A percentile compares a stretch with the other conserved stretches of the same genome.
phyloP scores from a whole-genome alignment of 1,140 invertebrate genomes.

The Hydropsyche tenuis region DNA sequence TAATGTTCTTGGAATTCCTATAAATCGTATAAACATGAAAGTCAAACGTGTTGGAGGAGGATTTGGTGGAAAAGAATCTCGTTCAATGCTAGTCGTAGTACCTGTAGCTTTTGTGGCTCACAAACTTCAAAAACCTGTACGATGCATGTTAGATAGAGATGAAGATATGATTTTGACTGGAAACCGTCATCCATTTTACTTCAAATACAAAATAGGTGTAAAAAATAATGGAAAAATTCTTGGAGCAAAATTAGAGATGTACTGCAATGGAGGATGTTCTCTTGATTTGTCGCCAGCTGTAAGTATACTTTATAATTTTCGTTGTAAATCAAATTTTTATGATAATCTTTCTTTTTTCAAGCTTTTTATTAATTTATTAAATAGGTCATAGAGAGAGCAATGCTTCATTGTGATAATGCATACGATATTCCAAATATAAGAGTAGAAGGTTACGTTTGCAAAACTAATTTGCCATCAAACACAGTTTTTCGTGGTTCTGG shows the following conservation, averaged over 20 bases:
- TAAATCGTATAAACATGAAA: conserved; percentile 77
- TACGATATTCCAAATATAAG: conserved; percentile 77
- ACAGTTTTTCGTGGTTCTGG: conserved; percentile 92
- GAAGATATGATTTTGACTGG: conserved; percentile 93
- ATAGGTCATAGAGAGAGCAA: conserved; percentile 77
- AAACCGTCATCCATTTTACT: conserved; percentile 86
- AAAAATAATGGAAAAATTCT: conserved; percentile 75
- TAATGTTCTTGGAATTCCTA: conserved; percentile 75
- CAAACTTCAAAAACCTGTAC: conserved; percentile 78
- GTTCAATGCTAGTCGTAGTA: conserved; percentile 67
- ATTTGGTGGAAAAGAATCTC: conserved; percentile 95
- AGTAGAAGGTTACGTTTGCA: conserved; percentile 75
- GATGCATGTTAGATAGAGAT: conserved; percentile 90
- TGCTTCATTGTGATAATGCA: conserved; percentile 81
- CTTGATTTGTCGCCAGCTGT: conserved; percentile 82
- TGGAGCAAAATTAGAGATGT: conserved; percentile 76
- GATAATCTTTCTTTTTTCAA: too few species aligned
- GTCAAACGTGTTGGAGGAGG: conserved; percentile 92
- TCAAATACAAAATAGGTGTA: conserved; percentile 87
- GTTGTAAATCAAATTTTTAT: too few species aligned
- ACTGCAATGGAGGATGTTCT: conserved; percentile 84
- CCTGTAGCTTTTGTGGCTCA: conserved; percentile 74
- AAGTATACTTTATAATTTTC: conserved; percentile 57
- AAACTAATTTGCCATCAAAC: conserved; percentile 87
- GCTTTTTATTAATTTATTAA: not conserved